Conservation (phyloP, 2,888 invertebrate genomes). For the Drosophila suboccidentalis region DNA sequence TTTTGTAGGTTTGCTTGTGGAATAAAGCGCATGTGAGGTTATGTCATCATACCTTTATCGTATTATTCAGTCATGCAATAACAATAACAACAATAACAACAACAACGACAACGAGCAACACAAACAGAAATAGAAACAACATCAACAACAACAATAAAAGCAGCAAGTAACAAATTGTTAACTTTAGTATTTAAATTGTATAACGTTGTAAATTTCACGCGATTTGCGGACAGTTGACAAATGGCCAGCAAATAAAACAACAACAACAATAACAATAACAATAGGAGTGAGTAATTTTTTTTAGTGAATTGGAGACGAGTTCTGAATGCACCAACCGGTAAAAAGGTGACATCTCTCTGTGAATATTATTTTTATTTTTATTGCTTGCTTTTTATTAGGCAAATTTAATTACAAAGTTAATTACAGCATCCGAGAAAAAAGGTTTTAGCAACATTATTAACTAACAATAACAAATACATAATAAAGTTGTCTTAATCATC, state of each 20-base stretch:
- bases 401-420: not conserved
- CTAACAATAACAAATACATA: not conserved
- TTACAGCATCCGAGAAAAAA: not conserved
- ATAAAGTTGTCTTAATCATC: not conserved
- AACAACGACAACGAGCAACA: slow-evolving; percentile 24
- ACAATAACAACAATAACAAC: slow-evolving; percentile 34
- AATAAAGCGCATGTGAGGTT: slow-evolving; percentile 51
- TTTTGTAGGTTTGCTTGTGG: slow-evolving; percentile 10
- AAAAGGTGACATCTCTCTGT: slow-evolving; percentile 3
- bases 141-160: slow-evolving; percentile 22
- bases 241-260: slow-evolving; percentile 40
- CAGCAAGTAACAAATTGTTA: slow-evolving; percentile 50
- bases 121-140: slow-evolving; percentile 27
- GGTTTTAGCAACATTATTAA: not conserved
- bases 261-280: slow-evolving; percentile 16
- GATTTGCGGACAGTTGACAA: slow-evolving; percentile 53
- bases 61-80: slow-evolving; percentile 63
- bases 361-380: not conserved
- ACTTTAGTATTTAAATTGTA: slow-evolving; percentile 66
- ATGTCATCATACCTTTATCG: slow-evolving; percentile 59
- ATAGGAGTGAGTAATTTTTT: slow-evolving; percentile 26
- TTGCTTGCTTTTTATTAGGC: no score
- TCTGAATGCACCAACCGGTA: slow-evolving; percentile 19
- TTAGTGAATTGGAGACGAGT: slow-evolving; percentile 12
- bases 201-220: slow-evolving; percentile 66